A percentile compares a stretch with the other conserved stretches of the same genome.
Conservation (phyloP, 2,113 vertebrate species). For the Sylvilagus bachmani region DNA sequence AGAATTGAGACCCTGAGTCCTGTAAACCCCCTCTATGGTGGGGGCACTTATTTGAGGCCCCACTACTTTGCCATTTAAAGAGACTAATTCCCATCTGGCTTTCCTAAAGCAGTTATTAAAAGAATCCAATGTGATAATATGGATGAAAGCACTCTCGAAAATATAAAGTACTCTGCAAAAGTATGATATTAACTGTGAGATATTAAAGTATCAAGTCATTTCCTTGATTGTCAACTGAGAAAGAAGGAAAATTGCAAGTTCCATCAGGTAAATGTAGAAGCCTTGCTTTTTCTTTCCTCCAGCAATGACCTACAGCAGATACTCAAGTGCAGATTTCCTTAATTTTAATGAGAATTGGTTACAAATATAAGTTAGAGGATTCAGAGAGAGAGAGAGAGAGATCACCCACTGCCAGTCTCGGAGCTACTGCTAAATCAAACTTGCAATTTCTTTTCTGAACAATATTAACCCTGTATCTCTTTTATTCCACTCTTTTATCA, state of each 20-base stretch:
- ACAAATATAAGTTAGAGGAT: constrained; percentile 8
- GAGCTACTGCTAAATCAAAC: not conserved
- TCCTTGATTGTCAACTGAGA: constrained; percentile 71
- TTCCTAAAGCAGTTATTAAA: constrained; percentile 58
- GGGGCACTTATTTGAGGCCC: not conserved
- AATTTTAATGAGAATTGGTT: constrained; percentile 57
- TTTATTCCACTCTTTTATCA: not conserved
- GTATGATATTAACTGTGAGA: constrained; percentile 73
- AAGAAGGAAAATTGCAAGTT: constrained; percentile 54
- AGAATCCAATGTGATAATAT: constrained; percentile 57
- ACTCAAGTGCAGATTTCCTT: constrained; percentile 25
- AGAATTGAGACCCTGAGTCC: not conserved
- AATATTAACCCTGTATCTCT: not conserved
- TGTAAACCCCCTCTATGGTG: not conserved
- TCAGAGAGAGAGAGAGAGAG: not conserved
- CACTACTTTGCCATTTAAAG: constrained; percentile 37
- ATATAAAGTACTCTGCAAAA: constrained; percentile 62
- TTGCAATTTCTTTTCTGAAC: not conserved
- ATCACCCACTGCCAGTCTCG: not conserved
- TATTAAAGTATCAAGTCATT: constrained; percentile 74
- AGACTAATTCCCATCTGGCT: constrained; percentile 38
- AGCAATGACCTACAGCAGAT: constrained; percentile 20
- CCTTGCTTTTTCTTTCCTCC: constrained; percentile 24
- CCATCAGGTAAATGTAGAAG: constrained; percentile 48
- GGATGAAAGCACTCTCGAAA: constrained; percentile 54